Evolutionary conservation across 2,888 invertebrate genomes (phyloP).

Genomic region (Prosapia bicincta): DNA sequence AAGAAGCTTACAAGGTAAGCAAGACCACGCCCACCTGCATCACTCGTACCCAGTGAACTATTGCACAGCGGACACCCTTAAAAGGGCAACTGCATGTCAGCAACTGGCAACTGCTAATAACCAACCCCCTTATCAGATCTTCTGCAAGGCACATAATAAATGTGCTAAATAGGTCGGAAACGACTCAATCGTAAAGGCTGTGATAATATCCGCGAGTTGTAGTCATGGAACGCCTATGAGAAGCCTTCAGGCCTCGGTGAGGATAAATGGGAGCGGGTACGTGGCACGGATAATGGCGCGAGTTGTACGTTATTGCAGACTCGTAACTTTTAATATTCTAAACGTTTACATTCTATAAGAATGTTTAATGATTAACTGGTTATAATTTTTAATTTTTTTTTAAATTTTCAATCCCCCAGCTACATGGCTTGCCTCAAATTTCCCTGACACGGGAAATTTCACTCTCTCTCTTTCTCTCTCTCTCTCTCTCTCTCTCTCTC

Average conservation of each 20-base stretch:
- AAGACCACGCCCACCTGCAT: background rate
- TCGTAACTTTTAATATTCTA: too few species aligned
- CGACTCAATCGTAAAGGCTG: background rate
- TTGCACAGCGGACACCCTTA: background rate
- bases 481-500: too few species aligned
- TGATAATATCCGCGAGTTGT: background rate
- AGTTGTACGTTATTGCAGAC: too few species aligned
- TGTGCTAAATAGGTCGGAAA: background rate
- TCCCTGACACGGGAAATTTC: too few species aligned
- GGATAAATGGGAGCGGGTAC: background rate
- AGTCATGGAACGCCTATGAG: background rate
- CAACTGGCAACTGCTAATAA: background rate
- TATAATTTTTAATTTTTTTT: too few species aligned
- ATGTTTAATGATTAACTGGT: too few species aligned
- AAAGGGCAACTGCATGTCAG: background rate
- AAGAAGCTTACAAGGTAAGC: too few species aligned
- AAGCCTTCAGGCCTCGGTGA: background rate
- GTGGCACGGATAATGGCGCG: too few species aligned
- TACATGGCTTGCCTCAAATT: too few species aligned
- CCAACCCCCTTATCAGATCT: background rate
- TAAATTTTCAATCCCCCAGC: too few species aligned
- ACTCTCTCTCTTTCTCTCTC: too few species aligned
- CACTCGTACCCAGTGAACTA: background rate
- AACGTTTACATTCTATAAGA: too few species aligned
- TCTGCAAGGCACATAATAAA: background rate